phyloP scores from a whole-genome alignment of 2,113 vertebrate genomes.

The Craseonycteris thonglongyai region DNA sequence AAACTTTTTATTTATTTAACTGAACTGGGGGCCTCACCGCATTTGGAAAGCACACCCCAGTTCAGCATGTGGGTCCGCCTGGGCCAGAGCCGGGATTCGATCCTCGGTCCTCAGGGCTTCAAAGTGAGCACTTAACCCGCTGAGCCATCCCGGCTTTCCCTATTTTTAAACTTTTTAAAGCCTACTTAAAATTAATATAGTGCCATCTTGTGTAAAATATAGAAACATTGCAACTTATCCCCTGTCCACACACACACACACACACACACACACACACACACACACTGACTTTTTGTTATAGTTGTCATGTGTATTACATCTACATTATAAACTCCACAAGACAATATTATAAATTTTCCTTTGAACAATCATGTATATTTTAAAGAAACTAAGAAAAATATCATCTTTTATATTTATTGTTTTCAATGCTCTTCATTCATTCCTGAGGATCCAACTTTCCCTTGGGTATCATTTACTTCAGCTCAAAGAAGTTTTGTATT shows the following conservation, averaged over 20 bases:
- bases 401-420: neutral
- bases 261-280: neutral
- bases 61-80: no score
- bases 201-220: conserved; percentile 4
- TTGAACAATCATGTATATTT: neutral
- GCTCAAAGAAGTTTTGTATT: neutral
- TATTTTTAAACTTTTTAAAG: neutral
- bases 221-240: neutral
- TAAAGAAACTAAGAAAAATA: neutral
- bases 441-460: neutral
- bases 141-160: no score
- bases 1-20: no score
- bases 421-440: neutral
- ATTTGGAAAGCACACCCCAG: no score
- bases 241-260: neutral
- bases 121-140: no score
- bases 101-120: no score
- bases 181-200: conserved; percentile 18
- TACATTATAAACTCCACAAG: neutral
- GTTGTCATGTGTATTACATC: neutral
- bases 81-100: no score
- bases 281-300: neutral
- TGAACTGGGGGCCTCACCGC: no score
- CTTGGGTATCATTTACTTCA: neutral
- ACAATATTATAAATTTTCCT: neutral